A percentile compares a stretch with the other conserved stretches of the same genome.
Evolutionary conservation across 92 coral and sea anemone genomes (phyloP).

Genomic region (Montipora capitata): DNA sequence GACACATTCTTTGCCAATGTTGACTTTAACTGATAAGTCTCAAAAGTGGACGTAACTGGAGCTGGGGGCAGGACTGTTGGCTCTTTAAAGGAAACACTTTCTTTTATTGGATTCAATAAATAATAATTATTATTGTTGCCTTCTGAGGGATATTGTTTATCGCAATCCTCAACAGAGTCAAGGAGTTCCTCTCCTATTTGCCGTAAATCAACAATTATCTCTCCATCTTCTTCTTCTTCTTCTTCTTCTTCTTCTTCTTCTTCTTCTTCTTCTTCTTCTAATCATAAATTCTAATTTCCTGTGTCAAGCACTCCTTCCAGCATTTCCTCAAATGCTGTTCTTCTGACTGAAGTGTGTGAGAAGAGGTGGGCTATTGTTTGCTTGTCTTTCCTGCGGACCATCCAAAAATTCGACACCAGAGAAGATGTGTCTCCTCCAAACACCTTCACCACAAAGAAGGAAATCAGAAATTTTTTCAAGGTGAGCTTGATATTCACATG

Average conservation of each 20-base stretch:
- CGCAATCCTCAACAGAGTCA: slow-evolving; percentile 1
- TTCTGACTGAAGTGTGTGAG: slow-evolving; percentile 39
- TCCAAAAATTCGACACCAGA: slow-evolving; percentile 42
- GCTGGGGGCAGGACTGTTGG: no score
- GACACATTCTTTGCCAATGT: not conserved
- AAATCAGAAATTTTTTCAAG: slow-evolving; percentile 28
- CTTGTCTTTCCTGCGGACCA: no score
- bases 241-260: no score
- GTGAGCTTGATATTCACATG: slow-evolving; percentile 37
- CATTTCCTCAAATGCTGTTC: slow-evolving; percentile 23
- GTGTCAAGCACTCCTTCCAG: slow-evolving; percentile 46
- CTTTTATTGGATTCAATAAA: no score
- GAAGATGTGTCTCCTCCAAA: slow-evolving; percentile 48
- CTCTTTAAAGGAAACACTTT: no score
- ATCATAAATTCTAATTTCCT: not conserved
- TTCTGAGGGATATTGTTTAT: not conserved
- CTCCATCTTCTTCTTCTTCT: not conserved
- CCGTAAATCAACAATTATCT: not conserved
- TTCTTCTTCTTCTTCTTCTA: not conserved
- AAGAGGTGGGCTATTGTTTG: not conserved
- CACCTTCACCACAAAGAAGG: not conserved
- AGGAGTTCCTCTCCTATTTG: not conserved
- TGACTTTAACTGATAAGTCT: no score
- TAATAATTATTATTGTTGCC: no score
- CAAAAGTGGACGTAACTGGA: no score